Conservation (phyloP, 2,888 invertebrate species). For the Heliconius cydno region DNA sequence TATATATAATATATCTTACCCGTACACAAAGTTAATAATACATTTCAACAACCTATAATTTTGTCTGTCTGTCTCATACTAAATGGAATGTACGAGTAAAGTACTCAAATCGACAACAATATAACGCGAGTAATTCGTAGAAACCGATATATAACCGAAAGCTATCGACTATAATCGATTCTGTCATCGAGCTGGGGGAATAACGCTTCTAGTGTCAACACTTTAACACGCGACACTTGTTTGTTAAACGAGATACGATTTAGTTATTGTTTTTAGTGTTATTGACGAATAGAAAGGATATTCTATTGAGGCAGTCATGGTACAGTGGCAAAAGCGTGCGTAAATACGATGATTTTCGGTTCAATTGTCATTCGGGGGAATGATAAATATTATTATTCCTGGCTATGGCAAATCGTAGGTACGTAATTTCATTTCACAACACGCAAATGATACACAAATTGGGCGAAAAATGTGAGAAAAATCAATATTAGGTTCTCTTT, state of each 20-base stretch:
- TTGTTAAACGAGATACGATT: background rate
- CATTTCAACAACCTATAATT: background rate
- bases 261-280: background rate
- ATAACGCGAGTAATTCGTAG: constrained; percentile 5
- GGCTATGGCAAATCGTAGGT: too few relatives aligned
- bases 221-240: constrained; percentile 23
- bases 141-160: constrained; percentile 1
- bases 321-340: too few relatives aligned
- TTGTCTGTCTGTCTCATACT: background rate
- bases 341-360: too few relatives aligned
- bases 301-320: too few relatives aligned
- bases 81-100: background rate
- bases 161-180: constrained; percentile 22
- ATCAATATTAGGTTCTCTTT: too few relatives aligned
- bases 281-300: too few relatives aligned
- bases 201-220: constrained; percentile 14
- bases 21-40: background rate
- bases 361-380: too few relatives aligned
- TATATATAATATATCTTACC: background rate
- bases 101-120: background rate
- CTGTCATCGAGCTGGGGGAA: constrained; percentile 10
- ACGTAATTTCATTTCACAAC: too few relatives aligned
- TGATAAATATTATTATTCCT: too few relatives aligned
- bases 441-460: too few relatives aligned
- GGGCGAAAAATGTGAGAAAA: too few relatives aligned